Conservation (phyloP, 2,888 invertebrate species). For the Tryphoninae sp. region DNA sequence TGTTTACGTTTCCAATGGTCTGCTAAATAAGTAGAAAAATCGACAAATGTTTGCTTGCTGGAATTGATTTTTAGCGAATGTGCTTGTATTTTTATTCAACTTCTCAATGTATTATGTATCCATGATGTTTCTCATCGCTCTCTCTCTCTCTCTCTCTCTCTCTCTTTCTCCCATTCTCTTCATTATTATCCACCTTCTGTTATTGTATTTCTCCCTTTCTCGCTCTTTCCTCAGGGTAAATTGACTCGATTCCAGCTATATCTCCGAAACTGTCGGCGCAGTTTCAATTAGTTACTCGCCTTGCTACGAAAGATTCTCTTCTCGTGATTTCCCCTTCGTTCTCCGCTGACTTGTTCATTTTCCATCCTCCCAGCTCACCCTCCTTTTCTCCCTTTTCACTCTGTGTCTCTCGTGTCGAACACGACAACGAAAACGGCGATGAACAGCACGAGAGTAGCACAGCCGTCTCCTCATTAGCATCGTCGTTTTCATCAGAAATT, state of each 20-base stretch:
- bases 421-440: slow-evolving; percentile 51
- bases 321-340: slow-evolving; percentile 50
- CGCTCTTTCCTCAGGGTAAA: slow-evolving; percentile 25
- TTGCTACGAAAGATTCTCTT: slow-evolving; percentile 58
- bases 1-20: no score
- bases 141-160: slow-evolving; percentile 9
- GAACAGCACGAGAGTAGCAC: slow-evolving; percentile 33
- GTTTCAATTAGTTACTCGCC: slow-evolving; percentile 62
- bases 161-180: slow-evolving; percentile 1
- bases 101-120: background rate
- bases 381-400: slow-evolving; percentile 27
- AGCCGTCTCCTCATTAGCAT: slow-evolving; percentile 63
- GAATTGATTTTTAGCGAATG: background rate
- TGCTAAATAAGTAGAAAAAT: background rate
- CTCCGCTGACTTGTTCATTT: slow-evolving; percentile 42
- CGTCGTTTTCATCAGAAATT: slow-evolving; percentile 64
- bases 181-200: slow-evolving; percentile 15
- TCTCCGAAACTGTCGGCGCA: slow-evolving; percentile 48
- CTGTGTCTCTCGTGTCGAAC: slow-evolving; percentile 47
- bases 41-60: background rate
- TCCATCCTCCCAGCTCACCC: slow-evolving; percentile 1
- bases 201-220: slow-evolving; percentile 26
- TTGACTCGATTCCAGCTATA: slow-evolving; percentile 57
- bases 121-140: slow-evolving; percentile 3
- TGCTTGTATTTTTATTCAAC: background rate